phyloP scores from a whole-genome alignment of 2,797 vertebrate genomes.

The Anguilla pacifica region DNA sequence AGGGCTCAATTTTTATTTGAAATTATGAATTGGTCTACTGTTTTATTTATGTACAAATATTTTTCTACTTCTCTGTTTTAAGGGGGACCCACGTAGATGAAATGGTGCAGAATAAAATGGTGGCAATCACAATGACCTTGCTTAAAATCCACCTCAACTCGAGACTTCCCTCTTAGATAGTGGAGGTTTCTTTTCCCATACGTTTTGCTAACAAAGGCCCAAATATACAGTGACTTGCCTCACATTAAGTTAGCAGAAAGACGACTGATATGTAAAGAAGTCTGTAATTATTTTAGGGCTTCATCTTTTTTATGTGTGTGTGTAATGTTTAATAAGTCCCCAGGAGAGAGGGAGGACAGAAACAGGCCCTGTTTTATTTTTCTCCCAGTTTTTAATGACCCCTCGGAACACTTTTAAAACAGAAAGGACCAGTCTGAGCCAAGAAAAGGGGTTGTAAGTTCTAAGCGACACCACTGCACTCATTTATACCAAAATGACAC shows the following conservation, averaged over 20 bases:
- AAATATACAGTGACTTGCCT: constrained; percentile 8
- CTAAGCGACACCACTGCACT: background rate
- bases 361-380: constrained; percentile 31
- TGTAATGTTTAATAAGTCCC: constrained; percentile 30
- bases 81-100: background rate
- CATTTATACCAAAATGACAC: background rate
- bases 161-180: background rate
- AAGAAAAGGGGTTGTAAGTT: background rate
- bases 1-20: constrained; percentile 57
- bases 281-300: constrained; percentile 19
- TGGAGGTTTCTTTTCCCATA: constrained; percentile 13
- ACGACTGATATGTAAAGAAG: constrained; percentile 1
- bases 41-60: background rate
- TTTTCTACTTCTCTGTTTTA: constrained; percentile 6
- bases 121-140: background rate
- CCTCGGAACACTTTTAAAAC: constrained; percentile 28
- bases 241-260: background rate
- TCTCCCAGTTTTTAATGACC: constrained; percentile 46
- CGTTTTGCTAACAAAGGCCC: constrained; percentile 25
- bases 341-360: constrained; percentile 17
- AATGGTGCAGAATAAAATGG: background rate
- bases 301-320: constrained; percentile 1
- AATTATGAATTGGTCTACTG: constrained; percentile 35
- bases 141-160: background rate
- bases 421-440: constrained; percentile 29